Evolutionary conservation across 2,888 invertebrate species (phyloP).

Genomic region (Anthoptus insignis): DNA sequence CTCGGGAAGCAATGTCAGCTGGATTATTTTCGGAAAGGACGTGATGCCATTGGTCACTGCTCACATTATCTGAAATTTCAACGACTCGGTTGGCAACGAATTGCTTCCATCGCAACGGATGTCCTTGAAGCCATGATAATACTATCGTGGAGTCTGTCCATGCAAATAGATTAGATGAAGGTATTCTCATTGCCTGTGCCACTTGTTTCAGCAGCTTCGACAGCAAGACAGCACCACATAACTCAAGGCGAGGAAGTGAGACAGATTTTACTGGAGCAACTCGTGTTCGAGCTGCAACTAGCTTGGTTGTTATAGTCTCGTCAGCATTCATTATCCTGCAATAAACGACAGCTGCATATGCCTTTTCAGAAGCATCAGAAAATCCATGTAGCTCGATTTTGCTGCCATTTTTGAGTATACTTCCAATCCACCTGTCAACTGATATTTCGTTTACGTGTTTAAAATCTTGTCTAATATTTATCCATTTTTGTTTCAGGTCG

Average conservation of each 20-base stretch:
- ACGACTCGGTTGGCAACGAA: slow-evolving; percentile 47
- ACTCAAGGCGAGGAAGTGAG: slow-evolving; percentile 43
- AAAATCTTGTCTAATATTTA: slow-evolving; percentile 6
- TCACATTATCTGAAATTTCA: slow-evolving; percentile 42
- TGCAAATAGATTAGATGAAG: slow-evolving; percentile 30
- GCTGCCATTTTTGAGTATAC: background rate
- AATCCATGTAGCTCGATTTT: slow-evolving; percentile 2
- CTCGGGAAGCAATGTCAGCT: slow-evolving; percentile 15
- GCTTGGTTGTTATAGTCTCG: background rate
- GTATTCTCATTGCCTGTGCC: slow-evolving; percentile 36
- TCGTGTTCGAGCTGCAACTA: slow-evolving; percentile 38
- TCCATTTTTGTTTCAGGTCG: slow-evolving; percentile 43
- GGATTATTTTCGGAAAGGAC: slow-evolving; percentile 16
- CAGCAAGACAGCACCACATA: slow-evolving; percentile 45
- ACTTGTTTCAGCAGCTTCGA: slow-evolving; percentile 43
- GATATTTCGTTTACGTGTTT: slow-evolving; percentile 2
- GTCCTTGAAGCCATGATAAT: slow-evolving; percentile 43
- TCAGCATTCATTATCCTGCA: background rate
- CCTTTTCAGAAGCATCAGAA: slow-evolving; percentile 16
- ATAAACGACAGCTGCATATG: slow-evolving; percentile 1
- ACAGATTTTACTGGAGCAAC: slow-evolving; percentile 40
- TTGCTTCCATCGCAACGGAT: slow-evolving; percentile 47
- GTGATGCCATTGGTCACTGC: slow-evolving; percentile 16
- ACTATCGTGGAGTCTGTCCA: slow-evolving; percentile 37
- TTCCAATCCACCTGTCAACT: slow-evolving; percentile 7